These are phyloP conservation scores for Meda fulgida DNA, from an alignment of 2,797 vertebrate species.

Conservation along the genomic window DNA sequence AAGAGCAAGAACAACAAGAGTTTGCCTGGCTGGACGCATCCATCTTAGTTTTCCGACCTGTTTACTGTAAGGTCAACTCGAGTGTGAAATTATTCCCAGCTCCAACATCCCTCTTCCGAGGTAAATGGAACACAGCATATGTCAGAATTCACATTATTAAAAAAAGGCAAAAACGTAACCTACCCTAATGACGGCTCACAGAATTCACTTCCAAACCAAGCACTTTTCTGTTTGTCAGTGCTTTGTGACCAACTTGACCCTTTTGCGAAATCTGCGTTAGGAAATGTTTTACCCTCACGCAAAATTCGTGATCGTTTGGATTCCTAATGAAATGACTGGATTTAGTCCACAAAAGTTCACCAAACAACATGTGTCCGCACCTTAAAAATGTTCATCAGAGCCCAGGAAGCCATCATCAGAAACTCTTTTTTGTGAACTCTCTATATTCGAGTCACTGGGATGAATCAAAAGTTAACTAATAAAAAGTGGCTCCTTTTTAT, in stretches of 20 bases:
- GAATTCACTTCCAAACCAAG: not conserved
- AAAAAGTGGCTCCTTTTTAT: not conserved
- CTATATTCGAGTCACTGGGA: not conserved
- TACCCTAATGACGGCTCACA: not conserved
- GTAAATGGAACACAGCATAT: not conserved
- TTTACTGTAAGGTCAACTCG: not conserved
- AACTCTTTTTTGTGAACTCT: not conserved
- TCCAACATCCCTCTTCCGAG: not conserved
- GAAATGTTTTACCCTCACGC: not conserved
- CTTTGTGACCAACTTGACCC: not conserved
- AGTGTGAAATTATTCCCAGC: not conserved
- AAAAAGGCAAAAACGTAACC: not conserved
- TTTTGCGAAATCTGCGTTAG: not conserved
- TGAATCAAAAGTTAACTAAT: not conserved
- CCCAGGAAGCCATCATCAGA: too few relatives aligned
- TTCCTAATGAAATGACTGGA: not conserved
- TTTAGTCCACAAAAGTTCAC: not conserved
- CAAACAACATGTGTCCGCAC: not conserved
- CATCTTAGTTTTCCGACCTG: not conserved
- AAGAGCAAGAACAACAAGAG: not conserved
- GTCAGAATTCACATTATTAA: not conserved
- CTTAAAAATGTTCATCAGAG: not conserved
- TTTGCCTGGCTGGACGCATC: not conserved
- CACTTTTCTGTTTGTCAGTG: not conserved
- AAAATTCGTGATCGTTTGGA: too few relatives aligned